A percentile compares a stretch with the other conserved stretches of the same genome.
These are phyloP conservation scores for Gobiocypris rarus DNA, from an alignment of 2,113 vertebrate genomes.

Conservation along the genomic window DNA sequence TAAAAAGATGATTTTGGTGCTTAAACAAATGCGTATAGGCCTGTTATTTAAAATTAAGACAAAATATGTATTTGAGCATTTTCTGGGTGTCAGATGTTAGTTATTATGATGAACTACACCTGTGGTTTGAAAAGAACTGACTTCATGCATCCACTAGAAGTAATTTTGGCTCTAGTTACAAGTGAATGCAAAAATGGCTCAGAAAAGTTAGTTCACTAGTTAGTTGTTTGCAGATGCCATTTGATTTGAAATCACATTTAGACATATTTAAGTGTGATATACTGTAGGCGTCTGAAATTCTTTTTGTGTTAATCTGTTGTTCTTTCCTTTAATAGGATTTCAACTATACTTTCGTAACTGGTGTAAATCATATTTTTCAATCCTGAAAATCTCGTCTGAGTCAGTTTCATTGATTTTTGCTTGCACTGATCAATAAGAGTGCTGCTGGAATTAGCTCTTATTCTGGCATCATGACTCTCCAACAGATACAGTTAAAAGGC, in stretches of 20 bases:
- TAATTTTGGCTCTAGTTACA: neutral
- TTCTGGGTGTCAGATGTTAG: no score
- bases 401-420: slow-evolving; percentile 25
- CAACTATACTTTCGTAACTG: neutral
- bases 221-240: neutral
- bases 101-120: no score
- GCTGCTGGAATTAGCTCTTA: neutral
- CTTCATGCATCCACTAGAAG: neutral
- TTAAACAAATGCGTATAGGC: no score
- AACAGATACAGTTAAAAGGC: neutral
- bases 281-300: no score
- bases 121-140: neutral
- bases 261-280: neutral
- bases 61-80: no score
- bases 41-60: no score
- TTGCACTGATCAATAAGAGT: slow-evolving; percentile 13
- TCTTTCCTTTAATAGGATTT: neutral
- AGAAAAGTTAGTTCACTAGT: neutral
- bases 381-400: neutral
- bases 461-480: slow-evolving; percentile 29
- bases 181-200: neutral
- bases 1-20: no score
- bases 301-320: no score
- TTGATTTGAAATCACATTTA: neutral
- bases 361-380: neutral